phyloP scores from a whole-genome alignment of 2,888 invertebrate species.

The Drosophila macrospina region DNA sequence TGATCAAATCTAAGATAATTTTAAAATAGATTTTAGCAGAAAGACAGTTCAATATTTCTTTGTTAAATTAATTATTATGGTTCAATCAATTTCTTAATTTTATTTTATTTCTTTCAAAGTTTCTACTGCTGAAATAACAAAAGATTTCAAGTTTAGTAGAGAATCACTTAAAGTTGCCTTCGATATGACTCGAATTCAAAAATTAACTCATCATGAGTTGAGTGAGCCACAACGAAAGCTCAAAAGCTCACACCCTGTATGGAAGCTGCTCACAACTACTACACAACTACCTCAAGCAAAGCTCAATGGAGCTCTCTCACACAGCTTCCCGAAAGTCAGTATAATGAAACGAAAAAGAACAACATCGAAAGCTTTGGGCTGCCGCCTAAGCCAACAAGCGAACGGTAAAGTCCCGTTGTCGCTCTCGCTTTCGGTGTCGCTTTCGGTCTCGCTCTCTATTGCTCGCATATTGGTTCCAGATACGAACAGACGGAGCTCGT shows the following conservation, averaged over 20 bases:
- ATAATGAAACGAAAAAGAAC: neutral
- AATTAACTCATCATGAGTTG: constrained; percentile 41
- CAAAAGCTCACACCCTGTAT: constrained; percentile 41
- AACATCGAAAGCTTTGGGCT: constrained; percentile 28
- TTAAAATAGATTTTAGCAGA: too few relatives aligned
- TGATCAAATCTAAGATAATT: too few relatives aligned
- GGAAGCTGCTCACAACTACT: neutral
- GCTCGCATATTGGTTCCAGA: constrained; percentile 31
- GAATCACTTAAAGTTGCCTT: neutral
- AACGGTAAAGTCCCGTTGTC: constrained; percentile 23
- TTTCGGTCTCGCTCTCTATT: constrained; percentile 13
- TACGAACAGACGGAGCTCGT: constrained; percentile 38
- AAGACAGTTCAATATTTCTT: too few relatives aligned
- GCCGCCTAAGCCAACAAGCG: constrained; percentile 42
- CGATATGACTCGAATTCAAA: constrained; percentile 12
- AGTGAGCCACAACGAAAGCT: constrained; percentile 31
- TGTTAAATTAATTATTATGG: too few relatives aligned
- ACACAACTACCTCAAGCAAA: constrained; percentile 58
- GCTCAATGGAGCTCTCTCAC: constrained; percentile 50
- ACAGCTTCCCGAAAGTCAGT: constrained; percentile 23
- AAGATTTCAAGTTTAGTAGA: too few relatives aligned
- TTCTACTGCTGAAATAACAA: too few relatives aligned
- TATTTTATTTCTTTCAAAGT: too few relatives aligned
- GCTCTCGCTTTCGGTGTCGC: constrained; percentile 22
- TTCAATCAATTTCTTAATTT: too few relatives aligned